Conservation (phyloP, 1,140 invertebrate genomes). For the Conus ventricosus region DNA sequence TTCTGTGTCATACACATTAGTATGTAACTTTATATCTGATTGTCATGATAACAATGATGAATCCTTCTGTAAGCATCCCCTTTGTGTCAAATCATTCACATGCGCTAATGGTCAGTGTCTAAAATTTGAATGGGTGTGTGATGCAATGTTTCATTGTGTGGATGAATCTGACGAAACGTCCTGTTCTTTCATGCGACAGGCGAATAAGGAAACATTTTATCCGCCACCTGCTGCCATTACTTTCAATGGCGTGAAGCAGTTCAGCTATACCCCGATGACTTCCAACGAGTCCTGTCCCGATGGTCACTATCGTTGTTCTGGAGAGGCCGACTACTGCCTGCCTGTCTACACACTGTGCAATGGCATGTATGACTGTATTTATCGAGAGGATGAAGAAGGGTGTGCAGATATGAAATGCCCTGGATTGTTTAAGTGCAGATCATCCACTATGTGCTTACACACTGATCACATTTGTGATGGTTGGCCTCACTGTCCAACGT, state of each 20-base stretch:
- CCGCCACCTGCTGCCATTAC: background rate
- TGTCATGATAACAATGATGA: background rate
- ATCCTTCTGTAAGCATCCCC: background rate
- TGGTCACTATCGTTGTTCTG: background rate
- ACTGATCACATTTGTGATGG: too few species aligned
- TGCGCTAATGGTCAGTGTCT: background rate
- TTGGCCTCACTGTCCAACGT: too few species aligned
- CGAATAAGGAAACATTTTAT: background rate
- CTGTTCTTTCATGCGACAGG: background rate
- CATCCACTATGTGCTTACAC: too few species aligned
- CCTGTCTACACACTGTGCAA: background rate
- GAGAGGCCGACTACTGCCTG: background rate
- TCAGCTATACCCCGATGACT: background rate
- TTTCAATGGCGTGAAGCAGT: background rate
- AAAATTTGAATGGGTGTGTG: background rate
- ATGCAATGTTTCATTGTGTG: background rate
- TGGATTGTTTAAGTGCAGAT: background rate
- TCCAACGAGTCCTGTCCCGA: background rate
- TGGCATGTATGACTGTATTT: constrained; percentile 7
- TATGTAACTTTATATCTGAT: background rate
- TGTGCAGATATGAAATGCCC: background rate
- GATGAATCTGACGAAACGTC: background rate
- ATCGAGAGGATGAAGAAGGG: background rate
- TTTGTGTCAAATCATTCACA: background rate
- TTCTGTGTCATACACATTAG: background rate